Evolutionary conservation across 2,113 vertebrate species (phyloP).

Genomic region (Phyllostomus hastatus): DNA sequence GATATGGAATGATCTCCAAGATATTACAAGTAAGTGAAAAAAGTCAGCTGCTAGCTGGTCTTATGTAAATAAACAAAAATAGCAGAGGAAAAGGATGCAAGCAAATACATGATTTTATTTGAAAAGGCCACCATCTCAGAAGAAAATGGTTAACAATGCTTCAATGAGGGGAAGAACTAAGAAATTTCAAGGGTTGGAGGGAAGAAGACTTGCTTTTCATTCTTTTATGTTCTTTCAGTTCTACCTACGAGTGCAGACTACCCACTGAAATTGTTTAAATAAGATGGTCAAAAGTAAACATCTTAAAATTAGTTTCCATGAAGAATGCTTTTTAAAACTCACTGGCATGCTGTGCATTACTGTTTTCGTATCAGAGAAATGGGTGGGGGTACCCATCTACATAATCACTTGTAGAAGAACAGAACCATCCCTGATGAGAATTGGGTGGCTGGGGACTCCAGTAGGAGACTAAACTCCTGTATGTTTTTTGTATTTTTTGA

Average conservation of each 20-base stretch:
- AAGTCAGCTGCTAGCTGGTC: background rate
- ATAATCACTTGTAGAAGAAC: background rate
- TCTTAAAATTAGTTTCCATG: slow-evolving; percentile 15
- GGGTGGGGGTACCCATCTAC: background rate
- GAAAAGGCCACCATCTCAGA: background rate
- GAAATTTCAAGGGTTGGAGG: background rate
- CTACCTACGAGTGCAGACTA: background rate
- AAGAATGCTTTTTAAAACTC: background rate
- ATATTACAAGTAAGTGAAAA: background rate
- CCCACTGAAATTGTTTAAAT: background rate
- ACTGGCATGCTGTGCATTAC: background rate
- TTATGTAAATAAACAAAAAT: background rate
- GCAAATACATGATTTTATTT: background rate
- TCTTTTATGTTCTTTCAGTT: background rate
- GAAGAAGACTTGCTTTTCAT: background rate
- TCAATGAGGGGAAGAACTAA: background rate
- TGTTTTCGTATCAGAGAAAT: background rate
- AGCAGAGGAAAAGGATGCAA: background rate
- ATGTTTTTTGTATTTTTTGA: background rate
- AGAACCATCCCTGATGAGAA: background rate
- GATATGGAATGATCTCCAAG: background rate
- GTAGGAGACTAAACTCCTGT: background rate
- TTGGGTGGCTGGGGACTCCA: background rate
- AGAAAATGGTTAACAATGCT: background rate
- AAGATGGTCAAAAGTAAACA: background rate